Evolutionary conservation across 2,797 vertebrate species (phyloP).

Genomic region (Parambassis ranga): DNA sequence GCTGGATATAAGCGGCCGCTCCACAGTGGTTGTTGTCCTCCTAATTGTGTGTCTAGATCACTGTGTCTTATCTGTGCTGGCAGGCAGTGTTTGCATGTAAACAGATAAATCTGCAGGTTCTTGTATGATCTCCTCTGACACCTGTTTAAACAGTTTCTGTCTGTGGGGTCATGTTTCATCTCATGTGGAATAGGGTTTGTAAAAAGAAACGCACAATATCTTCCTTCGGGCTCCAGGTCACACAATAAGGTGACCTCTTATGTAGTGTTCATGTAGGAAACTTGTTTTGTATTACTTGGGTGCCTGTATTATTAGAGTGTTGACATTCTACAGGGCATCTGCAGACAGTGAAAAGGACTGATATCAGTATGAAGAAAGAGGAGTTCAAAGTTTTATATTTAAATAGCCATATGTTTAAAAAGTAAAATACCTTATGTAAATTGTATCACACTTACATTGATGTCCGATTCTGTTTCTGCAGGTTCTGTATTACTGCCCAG

Average conservation of each 20-base stretch:
- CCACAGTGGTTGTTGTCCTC: background rate
- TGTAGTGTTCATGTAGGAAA: no score
- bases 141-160: constrained; percentile 1
- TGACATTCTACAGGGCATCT: background rate
- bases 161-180: background rate
- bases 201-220: background rate
- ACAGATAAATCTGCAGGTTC: background rate
- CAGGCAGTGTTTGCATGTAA: background rate
- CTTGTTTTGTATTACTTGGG: no score
- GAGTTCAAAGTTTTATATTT: no score
- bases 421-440: no score
- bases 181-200: background rate
- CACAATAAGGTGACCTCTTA: background rate
- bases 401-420: no score
- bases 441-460: no score
- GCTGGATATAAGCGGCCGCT: background rate
- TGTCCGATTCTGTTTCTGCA: constrained; percentile 47
- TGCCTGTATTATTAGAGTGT: background rate
- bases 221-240: background rate
- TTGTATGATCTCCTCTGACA: background rate
- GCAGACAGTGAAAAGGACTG: no score
- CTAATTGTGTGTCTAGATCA: background rate
- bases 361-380: no score
- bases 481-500: constrained; percentile 96
- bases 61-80: constrained; percentile 1